Conservation (phyloP, 2,888 invertebrate species). For the Melinaea marsaeus region DNA sequence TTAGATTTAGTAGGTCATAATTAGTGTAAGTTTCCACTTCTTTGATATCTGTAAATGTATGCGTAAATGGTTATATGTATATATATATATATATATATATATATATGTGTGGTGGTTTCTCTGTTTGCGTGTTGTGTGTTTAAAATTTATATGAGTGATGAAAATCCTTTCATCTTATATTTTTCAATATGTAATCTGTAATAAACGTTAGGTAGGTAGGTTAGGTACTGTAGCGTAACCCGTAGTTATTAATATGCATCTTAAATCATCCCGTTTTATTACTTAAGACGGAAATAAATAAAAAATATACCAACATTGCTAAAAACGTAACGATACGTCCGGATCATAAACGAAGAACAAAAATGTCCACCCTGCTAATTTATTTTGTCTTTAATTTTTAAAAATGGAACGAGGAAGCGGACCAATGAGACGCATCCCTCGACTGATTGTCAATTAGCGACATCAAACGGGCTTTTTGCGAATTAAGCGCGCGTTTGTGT, state of each 20-base stretch:
- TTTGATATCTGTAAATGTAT: conserved; percentile 1
- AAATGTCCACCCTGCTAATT: conserved; percentile 62
- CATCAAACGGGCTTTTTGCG: conserved; percentile 79
- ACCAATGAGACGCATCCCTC: conserved; percentile 75
- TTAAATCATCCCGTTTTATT: no score
- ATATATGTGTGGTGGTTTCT: neutral
- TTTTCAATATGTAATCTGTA: no score
- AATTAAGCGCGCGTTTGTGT: conserved; percentile 75
- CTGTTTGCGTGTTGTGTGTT: neutral
- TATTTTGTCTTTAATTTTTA: conserved; percentile 76
- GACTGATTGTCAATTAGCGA: conserved; percentile 78
- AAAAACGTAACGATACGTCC: conserved; percentile 17
- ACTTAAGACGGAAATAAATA: no score
- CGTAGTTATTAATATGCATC: no score
- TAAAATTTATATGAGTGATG: neutral
- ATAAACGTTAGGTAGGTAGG: no score
- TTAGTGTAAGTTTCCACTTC: neutral
- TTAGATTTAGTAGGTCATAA: conserved; percentile 4
- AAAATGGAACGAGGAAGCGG: conserved; percentile 70
- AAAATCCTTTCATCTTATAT: neutral
- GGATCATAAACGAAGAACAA: conserved; percentile 39
- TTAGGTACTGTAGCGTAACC: no score
- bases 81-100: neutral
- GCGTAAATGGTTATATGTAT: neutral
- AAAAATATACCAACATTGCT: neutral